These are phyloP conservation scores for Macaria notata DNA, from an alignment of 2,888 invertebrate genomes.

Conservation along the genomic window DNA sequence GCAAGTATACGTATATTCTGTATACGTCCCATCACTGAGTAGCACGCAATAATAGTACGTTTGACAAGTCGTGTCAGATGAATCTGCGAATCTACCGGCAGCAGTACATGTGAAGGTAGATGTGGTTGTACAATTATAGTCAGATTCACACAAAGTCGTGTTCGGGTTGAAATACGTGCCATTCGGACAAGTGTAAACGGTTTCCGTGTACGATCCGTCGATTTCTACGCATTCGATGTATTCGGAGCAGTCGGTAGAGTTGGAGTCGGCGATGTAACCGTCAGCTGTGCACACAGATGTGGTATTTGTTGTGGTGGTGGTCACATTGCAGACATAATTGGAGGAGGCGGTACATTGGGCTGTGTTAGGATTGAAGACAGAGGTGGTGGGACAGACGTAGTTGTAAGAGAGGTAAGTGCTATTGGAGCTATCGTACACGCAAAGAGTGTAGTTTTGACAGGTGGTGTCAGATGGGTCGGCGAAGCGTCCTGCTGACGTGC, in stretches of 20 bases:
- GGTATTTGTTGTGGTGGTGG: slow-evolving; percentile 32
- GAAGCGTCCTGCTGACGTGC: slow-evolving; percentile 57
- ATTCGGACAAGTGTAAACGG: slow-evolving; percentile 54
- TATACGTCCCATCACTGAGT: slow-evolving; percentile 46
- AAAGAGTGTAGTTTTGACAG: slow-evolving; percentile 68
- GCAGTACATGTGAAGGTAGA: slow-evolving; percentile 54
- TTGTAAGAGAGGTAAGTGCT: slow-evolving; percentile 51
- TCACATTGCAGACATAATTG: slow-evolving; percentile 56
- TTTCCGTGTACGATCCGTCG: slow-evolving; percentile 51
- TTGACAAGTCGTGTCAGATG: slow-evolving; percentile 62
- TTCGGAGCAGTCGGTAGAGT: slow-evolving; percentile 53
- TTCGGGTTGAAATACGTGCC: slow-evolving; percentile 57
- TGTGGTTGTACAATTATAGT: slow-evolving; percentile 51
- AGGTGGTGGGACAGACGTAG: slow-evolving; percentile 67
- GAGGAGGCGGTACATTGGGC: slow-evolving; percentile 54
- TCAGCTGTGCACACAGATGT: slow-evolving; percentile 55
- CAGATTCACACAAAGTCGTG: slow-evolving; percentile 59
- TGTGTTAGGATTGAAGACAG: slow-evolving; percentile 61
- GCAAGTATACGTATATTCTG: slow-evolving; percentile 63
- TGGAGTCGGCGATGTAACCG: slow-evolving; percentile 57
- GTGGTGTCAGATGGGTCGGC: slow-evolving; percentile 61
- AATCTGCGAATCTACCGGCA: slow-evolving; percentile 65
- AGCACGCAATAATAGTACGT: slow-evolving; percentile 65
- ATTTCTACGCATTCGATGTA: slow-evolving; percentile 63
- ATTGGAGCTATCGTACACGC: slow-evolving; percentile 49